Evolutionary conservation across 2,888 invertebrate genomes (phyloP).

Genomic region (Brachyopa scutellaris): DNA sequence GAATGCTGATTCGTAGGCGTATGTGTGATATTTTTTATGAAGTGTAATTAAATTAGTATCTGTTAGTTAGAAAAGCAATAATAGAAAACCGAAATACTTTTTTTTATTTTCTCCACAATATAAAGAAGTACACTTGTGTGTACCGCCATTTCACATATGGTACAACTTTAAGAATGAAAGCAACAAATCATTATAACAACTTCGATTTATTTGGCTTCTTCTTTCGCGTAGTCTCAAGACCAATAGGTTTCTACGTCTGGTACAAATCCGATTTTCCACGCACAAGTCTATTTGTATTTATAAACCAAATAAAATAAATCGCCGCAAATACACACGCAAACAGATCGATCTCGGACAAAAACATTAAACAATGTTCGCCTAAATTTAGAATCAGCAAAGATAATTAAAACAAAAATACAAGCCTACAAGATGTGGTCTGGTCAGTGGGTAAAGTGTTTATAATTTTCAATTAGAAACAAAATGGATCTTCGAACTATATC

Average conservation of each 20-base stretch:
- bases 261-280: background rate
- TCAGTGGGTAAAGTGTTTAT: background rate
- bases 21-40: too few species aligned
- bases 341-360: conserved; percentile 6
- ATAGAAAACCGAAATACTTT: too few species aligned
- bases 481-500: background rate
- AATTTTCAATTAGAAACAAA: conserved; percentile 21
- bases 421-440: background rate
- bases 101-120: too few species aligned
- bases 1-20: too few species aligned
- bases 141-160: too few species aligned
- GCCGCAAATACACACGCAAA: background rate
- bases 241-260: background rate
- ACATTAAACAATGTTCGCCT: conserved; percentile 42
- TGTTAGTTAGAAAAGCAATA: too few species aligned
- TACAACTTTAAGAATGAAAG: conserved; percentile 5
- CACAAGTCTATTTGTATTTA: conserved; percentile 8
- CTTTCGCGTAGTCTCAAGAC: background rate
- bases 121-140: too few species aligned
- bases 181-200: conserved; percentile 3
- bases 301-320: conserved; percentile 6
- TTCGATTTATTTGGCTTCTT: background rate
- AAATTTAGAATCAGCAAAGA: conserved; percentile 48
- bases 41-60: too few species aligned
- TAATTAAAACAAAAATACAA: too few species aligned